These are phyloP conservation scores for Atractosteus spatula DNA, from an alignment of 2,113 vertebrate genomes.

Conservation along the genomic window DNA sequence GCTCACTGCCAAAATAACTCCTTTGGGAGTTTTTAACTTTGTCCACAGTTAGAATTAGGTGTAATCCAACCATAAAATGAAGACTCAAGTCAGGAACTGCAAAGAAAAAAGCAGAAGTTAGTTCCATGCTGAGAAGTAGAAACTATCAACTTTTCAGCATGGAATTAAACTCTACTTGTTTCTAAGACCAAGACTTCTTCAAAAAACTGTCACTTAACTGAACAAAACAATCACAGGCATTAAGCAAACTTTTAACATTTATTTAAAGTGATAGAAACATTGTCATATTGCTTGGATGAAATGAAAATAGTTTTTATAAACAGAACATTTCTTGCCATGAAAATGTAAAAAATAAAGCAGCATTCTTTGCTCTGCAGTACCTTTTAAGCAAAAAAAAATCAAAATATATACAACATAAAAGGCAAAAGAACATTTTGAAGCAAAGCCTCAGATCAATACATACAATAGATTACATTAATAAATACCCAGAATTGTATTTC, in stretches of 20 bases:
- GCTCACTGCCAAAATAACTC: no score
- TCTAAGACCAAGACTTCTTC: no score
- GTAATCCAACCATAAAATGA: no score
- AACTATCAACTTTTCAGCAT: not conserved
- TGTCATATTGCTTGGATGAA: constrained; percentile 87
- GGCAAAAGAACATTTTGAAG: constrained; percentile 77
- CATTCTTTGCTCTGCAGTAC: constrained; percentile 76
- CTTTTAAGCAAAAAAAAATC: constrained; percentile 72
- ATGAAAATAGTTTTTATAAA: constrained; percentile 79
- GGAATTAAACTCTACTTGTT: no score
- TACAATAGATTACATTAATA: constrained; percentile 82
- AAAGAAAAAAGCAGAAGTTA: no score
- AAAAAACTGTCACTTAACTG: no score
- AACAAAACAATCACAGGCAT: constrained; percentile 26
- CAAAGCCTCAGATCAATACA: constrained; percentile 71
- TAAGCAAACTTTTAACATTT: constrained; percentile 69
- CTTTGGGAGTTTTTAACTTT: no score
- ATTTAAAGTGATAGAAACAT: constrained; percentile 87
- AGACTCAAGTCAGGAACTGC: no score
- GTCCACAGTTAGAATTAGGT: no score
- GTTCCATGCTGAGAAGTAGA: not conserved
- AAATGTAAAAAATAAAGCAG: constrained; percentile 77
- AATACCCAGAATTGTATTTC: constrained; percentile 80
- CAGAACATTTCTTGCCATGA: constrained; percentile 57
- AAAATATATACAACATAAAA: constrained; percentile 82